A percentile compares a stretch with the other conserved stretches of the same genome.
phyloP scores from a whole-genome alignment of 2,888 invertebrate species.

The Pterostichus madidus region DNA sequence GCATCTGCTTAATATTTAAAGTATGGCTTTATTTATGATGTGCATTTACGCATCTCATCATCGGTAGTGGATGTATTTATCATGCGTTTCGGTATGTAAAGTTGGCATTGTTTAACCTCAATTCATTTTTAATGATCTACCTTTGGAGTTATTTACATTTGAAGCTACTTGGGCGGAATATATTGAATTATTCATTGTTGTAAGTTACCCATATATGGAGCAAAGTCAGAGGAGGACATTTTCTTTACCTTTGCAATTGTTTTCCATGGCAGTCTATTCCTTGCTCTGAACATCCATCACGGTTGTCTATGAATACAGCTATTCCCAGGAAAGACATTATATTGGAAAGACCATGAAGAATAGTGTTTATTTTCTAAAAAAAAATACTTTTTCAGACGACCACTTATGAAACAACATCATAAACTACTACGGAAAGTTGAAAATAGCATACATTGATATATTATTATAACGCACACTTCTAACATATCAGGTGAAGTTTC shows the following conservation, averaged over 20 bases:
- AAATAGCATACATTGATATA: too few relatives aligned
- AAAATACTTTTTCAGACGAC: too few relatives aligned
- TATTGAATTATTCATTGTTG: slow-evolving; percentile 53
- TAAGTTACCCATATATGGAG: slow-evolving; percentile 44
- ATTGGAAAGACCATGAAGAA: neutral
- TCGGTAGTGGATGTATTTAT: slow-evolving; percentile 4
- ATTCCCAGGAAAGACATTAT: neutral
- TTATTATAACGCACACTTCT: too few relatives aligned
- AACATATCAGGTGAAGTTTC: too few relatives aligned
- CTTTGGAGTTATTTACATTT: slow-evolving; percentile 52
- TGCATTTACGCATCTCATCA: slow-evolving; percentile 10
- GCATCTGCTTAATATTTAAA: too few relatives aligned
- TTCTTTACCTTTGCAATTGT: slow-evolving; percentile 43
- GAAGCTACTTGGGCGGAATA: slow-evolving; percentile 30
- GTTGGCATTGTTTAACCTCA: slow-evolving; percentile 37
- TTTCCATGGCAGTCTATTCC: slow-evolving; percentile 46
- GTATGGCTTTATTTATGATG: neutral
- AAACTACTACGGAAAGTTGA: too few relatives aligned
- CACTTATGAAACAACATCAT: too few relatives aligned
- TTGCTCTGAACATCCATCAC: slow-evolving; percentile 7
- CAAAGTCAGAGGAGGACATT: slow-evolving; percentile 7
- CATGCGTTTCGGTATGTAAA: slow-evolving; percentile 21
- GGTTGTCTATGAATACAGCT: neutral
- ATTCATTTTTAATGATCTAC: slow-evolving; percentile 57
- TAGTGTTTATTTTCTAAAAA: too few relatives aligned